phyloP scores from a whole-genome alignment of 2,113 vertebrate genomes.

The Chaenocephalus aceratus region DNA sequence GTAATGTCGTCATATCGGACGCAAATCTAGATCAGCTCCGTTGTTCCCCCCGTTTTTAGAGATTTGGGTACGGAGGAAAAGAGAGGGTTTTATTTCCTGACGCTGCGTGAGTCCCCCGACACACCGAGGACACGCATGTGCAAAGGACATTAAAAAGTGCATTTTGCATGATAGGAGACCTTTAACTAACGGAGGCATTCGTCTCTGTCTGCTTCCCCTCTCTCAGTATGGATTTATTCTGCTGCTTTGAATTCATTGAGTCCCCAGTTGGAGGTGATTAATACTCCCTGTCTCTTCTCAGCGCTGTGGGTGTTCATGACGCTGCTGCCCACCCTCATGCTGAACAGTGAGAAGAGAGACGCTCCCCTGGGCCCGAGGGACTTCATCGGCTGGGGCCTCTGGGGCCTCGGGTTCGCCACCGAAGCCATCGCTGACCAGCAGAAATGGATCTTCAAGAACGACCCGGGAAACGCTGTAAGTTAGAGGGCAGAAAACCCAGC shows the following conservation, averaged over 20 bases:
- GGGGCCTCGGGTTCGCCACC: conserved; percentile 82
- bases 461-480: conserved; percentile 85
- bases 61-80: too few relatives aligned
- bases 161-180: too few relatives aligned
- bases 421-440: conserved; percentile 87
- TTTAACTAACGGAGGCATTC: background rate
- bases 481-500: background rate
- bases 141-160: too few relatives aligned
- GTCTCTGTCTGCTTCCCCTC: conserved; percentile 47
- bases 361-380: conserved; percentile 81
- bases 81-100: too few relatives aligned
- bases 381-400: conserved; percentile 84
- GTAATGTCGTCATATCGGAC: too few relatives aligned
- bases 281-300: conserved; percentile 42
- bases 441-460: conserved; percentile 84
- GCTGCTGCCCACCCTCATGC: conserved; percentile 86
- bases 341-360: conserved; percentile 81
- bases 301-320: conserved; percentile 87
- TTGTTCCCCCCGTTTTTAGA: too few relatives aligned
- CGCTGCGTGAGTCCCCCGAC: too few relatives aligned
- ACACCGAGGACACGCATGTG: too few relatives aligned
- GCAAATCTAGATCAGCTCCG: too few relatives aligned
- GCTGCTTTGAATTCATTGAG: conserved; percentile 12
- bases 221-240: conserved; percentile 46
- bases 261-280: background rate